Conservation (phyloP, 2,797 vertebrate genomes). For the Cyprinella venusta region DNA sequence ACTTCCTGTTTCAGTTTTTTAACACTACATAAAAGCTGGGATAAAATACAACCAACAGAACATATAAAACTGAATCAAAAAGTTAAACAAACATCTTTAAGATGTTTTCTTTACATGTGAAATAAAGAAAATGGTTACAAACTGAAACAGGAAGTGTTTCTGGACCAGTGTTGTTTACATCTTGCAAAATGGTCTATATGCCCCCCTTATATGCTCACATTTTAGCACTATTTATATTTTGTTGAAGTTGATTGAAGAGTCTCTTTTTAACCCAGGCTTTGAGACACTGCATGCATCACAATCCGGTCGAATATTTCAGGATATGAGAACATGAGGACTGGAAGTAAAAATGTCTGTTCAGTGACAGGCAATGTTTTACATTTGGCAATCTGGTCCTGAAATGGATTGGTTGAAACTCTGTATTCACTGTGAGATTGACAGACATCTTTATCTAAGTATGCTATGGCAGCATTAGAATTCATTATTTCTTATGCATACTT, state of each 20-base stretch:
- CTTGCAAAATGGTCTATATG: too few relatives aligned
- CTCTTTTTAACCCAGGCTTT: background rate
- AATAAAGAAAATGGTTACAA: too few relatives aligned
- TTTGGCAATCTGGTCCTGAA: conserved; percentile 26
- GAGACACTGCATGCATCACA: background rate
- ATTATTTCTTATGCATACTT: conserved; percentile 14
- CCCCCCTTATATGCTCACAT: background rate
- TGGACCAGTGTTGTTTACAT: too few relatives aligned
- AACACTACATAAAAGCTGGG: too few relatives aligned
- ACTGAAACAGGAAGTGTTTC: too few relatives aligned
- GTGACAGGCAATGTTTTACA: conserved; percentile 9
- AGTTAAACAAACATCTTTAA: too few relatives aligned
- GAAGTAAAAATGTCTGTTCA: conserved; percentile 12
- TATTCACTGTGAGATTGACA: conserved; percentile 8
- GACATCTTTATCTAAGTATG: background rate
- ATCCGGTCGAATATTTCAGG: background rate
- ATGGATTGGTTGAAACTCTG: conserved; percentile 11
- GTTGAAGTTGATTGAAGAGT: background rate
- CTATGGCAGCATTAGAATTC: background rate
- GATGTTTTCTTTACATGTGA: too few relatives aligned
- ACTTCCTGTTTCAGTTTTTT: too few relatives aligned
- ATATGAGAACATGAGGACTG: background rate
- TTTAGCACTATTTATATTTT: background rate
- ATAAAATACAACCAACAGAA: too few relatives aligned
- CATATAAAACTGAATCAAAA: too few relatives aligned